phyloP scores from a whole-genome alignment of 2,888 invertebrate species.

The Gastrophysa polygoni region DNA sequence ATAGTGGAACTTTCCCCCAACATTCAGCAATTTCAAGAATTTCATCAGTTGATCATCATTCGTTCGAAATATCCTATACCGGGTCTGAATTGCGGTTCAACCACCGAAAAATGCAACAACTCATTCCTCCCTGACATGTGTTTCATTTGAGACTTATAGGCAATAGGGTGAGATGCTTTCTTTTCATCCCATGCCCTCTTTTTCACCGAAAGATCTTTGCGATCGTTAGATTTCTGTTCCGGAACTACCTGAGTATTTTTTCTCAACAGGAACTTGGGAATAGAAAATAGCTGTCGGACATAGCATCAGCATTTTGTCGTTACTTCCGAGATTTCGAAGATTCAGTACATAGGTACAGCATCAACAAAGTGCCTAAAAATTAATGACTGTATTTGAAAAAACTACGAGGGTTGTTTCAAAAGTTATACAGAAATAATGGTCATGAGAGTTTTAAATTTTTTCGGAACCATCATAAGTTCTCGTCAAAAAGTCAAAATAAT shows the following conservation, averaged over 20 bases:
- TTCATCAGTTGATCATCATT: no score
- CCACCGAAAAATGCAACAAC: not conserved
- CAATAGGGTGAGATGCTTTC: slow-evolving; percentile 16
- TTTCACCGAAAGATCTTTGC: slow-evolving; percentile 6
- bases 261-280: slow-evolving; percentile 8
- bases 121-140: not conserved
- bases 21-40: no score
- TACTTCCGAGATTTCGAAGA: not conserved
- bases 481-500: no score
- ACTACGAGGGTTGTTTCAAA: no score
- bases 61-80: not conserved
- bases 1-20: no score
- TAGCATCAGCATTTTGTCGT: not conserved
- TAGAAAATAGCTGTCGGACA: not conserved
- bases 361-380: no score
- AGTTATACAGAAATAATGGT: no score
- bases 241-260: slow-evolving; percentile 19
- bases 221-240: slow-evolving; percentile 12
- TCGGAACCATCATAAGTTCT: no score
- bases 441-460: no score
- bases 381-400: no score
- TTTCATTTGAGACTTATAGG: not conserved
- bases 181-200: slow-evolving; percentile 12
- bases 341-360: no score
- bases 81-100: not conserved